These are phyloP conservation scores for Stomatorhinus ivindoensis DNA, from an alignment of 2,113 vertebrate genomes.

Conservation along the genomic window DNA sequence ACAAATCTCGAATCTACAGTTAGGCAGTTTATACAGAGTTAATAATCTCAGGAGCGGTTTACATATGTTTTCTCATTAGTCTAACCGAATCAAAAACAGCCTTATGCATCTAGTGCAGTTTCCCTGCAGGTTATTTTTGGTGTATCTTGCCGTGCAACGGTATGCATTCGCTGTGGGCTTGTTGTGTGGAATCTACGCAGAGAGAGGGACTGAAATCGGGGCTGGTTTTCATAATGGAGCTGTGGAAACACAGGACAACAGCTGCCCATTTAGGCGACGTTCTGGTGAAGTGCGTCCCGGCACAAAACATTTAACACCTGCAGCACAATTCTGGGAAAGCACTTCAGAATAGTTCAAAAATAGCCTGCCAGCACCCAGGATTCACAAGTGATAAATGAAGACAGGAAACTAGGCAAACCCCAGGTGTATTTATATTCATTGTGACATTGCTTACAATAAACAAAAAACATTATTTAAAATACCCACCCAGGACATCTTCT, in stretches of 20 bases:
- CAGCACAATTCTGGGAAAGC: constrained; percentile 10
- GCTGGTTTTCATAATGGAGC: not conserved
- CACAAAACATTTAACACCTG: not conserved
- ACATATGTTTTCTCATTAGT: not conserved
- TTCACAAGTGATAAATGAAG: constrained; percentile 1
- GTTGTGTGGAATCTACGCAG: not conserved
- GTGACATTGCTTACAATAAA: not conserved
- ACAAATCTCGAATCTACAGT: not conserved
- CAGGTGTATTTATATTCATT: not conserved
- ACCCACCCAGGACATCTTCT: not conserved
- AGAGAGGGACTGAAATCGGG: not conserved
- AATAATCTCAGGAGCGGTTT: not conserved
- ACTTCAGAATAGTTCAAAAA: constrained; percentile 20
- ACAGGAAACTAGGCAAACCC: not conserved
- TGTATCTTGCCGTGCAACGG: not conserved
- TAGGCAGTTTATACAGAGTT: not conserved
- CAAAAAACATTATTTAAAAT: constrained; percentile 4
- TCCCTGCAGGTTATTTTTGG: not conserved
- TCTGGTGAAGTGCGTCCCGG: not conserved
- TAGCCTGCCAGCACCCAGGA: not conserved
- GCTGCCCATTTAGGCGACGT: not conserved
- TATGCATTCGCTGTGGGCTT: not conserved
- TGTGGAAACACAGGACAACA: not conserved
- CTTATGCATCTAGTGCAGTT: not conserved
- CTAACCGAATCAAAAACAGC: not conserved